Evolutionary conservation across 2,113 vertebrate species (phyloP).

Genomic region (Atlantisia rogersi): DNA sequence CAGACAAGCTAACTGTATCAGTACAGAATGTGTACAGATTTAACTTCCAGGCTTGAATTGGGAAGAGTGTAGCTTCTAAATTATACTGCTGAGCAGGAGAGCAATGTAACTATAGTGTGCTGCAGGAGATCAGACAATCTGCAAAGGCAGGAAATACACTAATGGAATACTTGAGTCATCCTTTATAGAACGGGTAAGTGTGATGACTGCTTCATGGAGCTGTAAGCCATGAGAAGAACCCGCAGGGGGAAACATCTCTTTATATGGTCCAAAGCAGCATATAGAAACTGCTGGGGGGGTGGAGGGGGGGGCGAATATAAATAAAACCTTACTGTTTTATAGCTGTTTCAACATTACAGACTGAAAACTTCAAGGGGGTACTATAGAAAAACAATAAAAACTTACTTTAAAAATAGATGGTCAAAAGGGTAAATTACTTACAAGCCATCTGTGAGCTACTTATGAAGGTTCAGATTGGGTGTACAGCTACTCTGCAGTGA

Average conservation of each 20-base stretch:
- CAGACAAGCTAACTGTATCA: background rate
- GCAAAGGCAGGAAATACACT: conserved; percentile 7
- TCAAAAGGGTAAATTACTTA: background rate
- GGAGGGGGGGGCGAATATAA: background rate
- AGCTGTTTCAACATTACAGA: background rate
- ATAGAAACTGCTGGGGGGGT: background rate
- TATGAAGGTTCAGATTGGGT: background rate
- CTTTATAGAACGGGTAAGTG: background rate
- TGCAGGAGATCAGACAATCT: background rate
- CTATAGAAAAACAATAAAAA: background rate
- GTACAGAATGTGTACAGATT: background rate
- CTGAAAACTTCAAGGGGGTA: background rate
- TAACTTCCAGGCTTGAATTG: background rate
- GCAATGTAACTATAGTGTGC: background rate
- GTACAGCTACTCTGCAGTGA: background rate
- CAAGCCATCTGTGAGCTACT: background rate
- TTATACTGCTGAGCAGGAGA: background rate
- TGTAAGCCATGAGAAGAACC: background rate
- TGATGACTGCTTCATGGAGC: background rate
- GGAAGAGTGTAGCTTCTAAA: background rate
- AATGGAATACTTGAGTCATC: conserved; percentile 33
- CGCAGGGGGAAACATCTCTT: background rate
- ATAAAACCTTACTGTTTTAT: background rate
- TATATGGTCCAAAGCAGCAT: background rate
- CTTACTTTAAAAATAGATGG: background rate